Evolutionary conservation across 1,140 invertebrate species (phyloP), one percentile per base, ranked within the genome.

Genomic region (Pogonomyrmex californicus): DNA sequence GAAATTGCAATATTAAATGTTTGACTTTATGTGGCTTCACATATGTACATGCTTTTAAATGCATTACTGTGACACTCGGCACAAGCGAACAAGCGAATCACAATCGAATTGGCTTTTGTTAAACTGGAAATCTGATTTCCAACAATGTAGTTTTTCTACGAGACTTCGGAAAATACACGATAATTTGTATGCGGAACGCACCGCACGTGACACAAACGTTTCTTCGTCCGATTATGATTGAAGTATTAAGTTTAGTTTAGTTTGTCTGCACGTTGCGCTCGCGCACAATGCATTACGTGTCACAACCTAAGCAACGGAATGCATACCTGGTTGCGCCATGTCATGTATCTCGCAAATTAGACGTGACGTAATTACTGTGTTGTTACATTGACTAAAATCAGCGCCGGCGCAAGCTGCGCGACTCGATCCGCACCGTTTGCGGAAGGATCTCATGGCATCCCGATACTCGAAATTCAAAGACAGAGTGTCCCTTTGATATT

Each of bases 401-500:
- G 51, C 41, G 10, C 66, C 41, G 54, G 47, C 41, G 70, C 79
- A 44, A 44, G 51, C 78, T 44, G 17, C 68, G 54, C 79, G 56
- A 83, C 79, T 83, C 79, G 54, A 63, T 81, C 85, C 85, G 47
- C 60, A 65, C 44, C 60, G 75, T 85, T 82, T 82, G 68, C 51
- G 30, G 78, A 65, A 60, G 78, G 66, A 86, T 82, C 70, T 36
- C 41, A 23, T 66, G 79, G 86, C 70, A 87, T 85, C 68, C 66
- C 77, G 60, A 71, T 51, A 36, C 76, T 75, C 56, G 65, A 85
- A 87, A 87, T 87, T 87, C 86, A 87, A 82, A 82, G 86, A 87
- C 79, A 65, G 68, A 70, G 79, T 71, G 76, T 75, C 66, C 86
- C 79, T 87, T 87, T 87, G 86, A 85, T 85, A 87, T 85, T 83